Evolutionary conservation across 2,113 vertebrate genomes (phyloP).

Genomic region (Ctenomys sociabilis): DNA sequence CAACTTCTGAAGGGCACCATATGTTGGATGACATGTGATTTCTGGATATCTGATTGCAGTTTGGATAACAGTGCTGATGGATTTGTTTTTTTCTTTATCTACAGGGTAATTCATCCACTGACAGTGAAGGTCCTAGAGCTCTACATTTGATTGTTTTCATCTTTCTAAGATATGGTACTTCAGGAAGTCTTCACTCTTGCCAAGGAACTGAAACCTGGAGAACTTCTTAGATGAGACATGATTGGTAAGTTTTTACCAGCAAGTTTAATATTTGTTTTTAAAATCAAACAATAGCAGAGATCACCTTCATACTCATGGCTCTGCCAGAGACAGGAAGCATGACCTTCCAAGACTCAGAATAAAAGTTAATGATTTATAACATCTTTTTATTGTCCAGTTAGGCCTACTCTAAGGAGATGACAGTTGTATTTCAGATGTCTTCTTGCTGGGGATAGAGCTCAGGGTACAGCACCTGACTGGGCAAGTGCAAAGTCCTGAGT

Average conservation of each 20-base stretch:
- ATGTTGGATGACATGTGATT: background rate
- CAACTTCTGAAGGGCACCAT: background rate
- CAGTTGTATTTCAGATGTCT: background rate
- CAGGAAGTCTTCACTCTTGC: background rate
- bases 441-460: background rate
- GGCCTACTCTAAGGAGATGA: background rate
- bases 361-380: background rate
- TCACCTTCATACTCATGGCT: background rate
- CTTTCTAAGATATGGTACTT: background rate
- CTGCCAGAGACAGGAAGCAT: background rate
- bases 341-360: background rate
- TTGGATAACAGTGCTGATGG: no score
- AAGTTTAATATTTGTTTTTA: background rate
- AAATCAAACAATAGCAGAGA: background rate
- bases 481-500: no score
- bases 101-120: background rate
- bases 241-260: constrained; percentile 1
- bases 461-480: no score
- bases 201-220: background rate
- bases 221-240: background rate
- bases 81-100: background rate
- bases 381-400: background rate
- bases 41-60: no score
- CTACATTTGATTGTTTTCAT: background rate
- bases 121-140: background rate